These are phyloP conservation scores for Hesperia comma DNA, from an alignment of 2,888 invertebrate species.

Conservation along the genomic window DNA sequence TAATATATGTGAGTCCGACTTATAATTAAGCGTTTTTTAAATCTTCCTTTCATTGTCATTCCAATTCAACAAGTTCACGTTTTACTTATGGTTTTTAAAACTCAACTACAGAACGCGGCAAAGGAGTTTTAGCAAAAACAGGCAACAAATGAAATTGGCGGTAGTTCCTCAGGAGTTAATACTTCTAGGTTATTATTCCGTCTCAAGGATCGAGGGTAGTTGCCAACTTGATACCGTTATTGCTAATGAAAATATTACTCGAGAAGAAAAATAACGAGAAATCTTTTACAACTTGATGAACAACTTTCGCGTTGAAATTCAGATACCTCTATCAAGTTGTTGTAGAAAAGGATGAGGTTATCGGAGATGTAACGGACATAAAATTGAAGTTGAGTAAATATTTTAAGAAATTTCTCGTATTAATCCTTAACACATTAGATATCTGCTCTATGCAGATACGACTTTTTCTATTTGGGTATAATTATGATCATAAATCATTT, in stretches of 20 bases:
- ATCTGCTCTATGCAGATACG: no score
- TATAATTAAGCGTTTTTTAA: no score
- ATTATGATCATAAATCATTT: no score
- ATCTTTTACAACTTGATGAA: conserved; percentile 24
- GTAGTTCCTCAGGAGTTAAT: conserved; percentile 16
- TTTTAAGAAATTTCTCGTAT: no score
- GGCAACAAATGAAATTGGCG: conserved; percentile 6
- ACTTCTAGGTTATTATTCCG: conserved; percentile 23
- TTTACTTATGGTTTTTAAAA: neutral
- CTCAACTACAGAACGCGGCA: neutral
- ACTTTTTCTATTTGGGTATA: no score
- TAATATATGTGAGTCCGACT: no score
- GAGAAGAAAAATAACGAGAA: conserved; percentile 29
- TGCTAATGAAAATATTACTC: conserved; percentile 33
- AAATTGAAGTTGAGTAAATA: no score
- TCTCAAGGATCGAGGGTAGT: conserved; percentile 19
- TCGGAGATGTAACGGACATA: no score
- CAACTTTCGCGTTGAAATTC: conserved; percentile 8
- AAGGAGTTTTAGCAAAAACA: conserved; percentile 12
- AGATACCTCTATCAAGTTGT: neutral
- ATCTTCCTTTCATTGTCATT: no score
- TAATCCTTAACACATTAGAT: no score
- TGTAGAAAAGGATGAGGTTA: neutral
- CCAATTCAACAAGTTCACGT: no score
- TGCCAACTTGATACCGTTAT: conserved; percentile 29